Evolutionary conservation across 2,113 vertebrate species (phyloP).

Genomic region (Perccottus glenii): DNA sequence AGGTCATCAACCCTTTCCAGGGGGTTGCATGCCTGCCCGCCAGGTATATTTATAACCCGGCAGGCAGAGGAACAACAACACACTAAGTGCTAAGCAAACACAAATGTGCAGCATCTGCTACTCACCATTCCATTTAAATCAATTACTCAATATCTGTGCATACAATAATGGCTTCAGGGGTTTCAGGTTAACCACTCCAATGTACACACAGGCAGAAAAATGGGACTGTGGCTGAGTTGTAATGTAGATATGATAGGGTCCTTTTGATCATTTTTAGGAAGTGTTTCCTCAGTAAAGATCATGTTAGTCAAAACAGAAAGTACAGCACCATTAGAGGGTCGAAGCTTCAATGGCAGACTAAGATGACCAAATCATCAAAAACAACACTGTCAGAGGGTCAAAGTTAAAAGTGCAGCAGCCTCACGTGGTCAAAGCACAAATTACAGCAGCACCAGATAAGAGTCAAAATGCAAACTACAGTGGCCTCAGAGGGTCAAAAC

Average conservation of each 20-base stretch:
- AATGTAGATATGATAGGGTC: neutral
- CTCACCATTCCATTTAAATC: slow-evolving; percentile 24
- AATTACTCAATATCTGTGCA: slow-evolving; percentile 41
- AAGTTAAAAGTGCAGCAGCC: no score
- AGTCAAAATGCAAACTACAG: no score
- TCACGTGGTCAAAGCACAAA: no score
- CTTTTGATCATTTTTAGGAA: no score
- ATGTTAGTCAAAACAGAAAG: no score
- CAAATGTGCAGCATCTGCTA: slow-evolving; percentile 20
- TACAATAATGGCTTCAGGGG: slow-evolving; percentile 11
- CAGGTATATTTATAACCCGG: slow-evolving; percentile 58
- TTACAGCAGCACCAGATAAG: no score
- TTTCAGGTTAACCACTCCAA: slow-evolving; percentile 13
- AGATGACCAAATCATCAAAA: no score
- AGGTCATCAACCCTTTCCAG: slow-evolving; percentile 38
- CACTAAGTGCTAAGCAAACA: slow-evolving; percentile 46
- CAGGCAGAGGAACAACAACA: slow-evolving; percentile 24
- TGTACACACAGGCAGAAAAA: neutral
- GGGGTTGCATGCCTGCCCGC: slow-evolving; percentile 38
- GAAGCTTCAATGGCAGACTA: no score
- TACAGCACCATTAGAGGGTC: no score
- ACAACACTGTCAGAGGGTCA: no score
- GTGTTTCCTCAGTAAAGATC: no score
- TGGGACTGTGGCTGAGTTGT: neutral
- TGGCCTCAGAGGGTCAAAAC: no score